Conservation (phyloP, 2,888 invertebrate species). For the Athalia cordata region DNA sequence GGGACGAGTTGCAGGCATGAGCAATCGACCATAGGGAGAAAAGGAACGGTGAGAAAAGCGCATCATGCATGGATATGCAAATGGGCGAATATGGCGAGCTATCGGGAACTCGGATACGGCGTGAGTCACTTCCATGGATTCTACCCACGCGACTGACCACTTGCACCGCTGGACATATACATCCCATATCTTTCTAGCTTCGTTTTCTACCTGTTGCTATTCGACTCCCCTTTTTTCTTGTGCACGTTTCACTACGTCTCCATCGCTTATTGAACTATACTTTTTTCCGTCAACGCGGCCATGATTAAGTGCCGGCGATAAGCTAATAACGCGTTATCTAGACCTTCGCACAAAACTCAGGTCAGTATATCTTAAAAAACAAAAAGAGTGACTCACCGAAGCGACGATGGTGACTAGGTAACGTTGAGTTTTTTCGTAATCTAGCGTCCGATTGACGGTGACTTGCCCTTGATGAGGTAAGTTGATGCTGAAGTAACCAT, state of each 20-base stretch:
- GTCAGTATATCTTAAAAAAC: too few relatives aligned
- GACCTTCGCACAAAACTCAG: too few relatives aligned
- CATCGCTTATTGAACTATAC: too few relatives aligned
- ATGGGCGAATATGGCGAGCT: slow-evolving; percentile 57
- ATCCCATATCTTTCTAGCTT: slow-evolving; percentile 25
- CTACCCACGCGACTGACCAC: slow-evolving; percentile 36
- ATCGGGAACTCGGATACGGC: slow-evolving; percentile 52
- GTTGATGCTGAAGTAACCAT: slow-evolving; percentile 88
- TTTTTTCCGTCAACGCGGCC: too few relatives aligned
- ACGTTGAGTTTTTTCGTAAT: slow-evolving; percentile 90
- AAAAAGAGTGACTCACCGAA: slow-evolving; percentile 80
- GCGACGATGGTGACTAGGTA: slow-evolving; percentile 92
- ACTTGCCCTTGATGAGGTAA: slow-evolving; percentile 93
- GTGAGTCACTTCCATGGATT: slow-evolving; percentile 54
- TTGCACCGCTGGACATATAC: slow-evolving; percentile 28
- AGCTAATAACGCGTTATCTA: too few relatives aligned
- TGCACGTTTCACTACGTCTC: too few relatives aligned
- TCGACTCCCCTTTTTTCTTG: neutral
- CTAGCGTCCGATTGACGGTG: slow-evolving; percentile 88
- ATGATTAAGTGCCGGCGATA: too few relatives aligned
- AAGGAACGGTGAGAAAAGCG: slow-evolving; percentile 1
- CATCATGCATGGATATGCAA: slow-evolving; percentile 52
- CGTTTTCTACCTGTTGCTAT: neutral
- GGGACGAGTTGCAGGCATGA: slow-evolving; percentile 21
- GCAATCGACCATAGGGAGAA: neutral